Evolutionary conservation across 2,797 vertebrate species (phyloP).

Genomic region (Paramormyrops hopkinsi): DNA sequence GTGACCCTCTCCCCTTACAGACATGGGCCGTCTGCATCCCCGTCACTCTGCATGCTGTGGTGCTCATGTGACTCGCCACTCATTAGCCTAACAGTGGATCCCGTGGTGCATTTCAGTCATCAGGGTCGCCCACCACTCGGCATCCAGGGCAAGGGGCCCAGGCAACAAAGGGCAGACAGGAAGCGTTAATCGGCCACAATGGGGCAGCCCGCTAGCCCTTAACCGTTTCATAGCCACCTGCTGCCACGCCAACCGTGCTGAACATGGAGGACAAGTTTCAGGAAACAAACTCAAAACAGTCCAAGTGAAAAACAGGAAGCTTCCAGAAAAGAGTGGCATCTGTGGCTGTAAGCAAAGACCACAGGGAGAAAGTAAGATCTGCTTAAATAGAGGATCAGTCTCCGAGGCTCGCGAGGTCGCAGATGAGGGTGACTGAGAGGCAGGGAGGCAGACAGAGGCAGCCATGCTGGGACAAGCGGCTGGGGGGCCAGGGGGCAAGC

Average conservation of each 20-base stretch:
- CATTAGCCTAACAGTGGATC: slow-evolving; percentile 47
- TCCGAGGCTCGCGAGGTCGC: slow-evolving; percentile 31
- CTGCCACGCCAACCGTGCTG: slow-evolving; percentile 3
- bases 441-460: slow-evolving; percentile 48
- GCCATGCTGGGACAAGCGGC: slow-evolving; percentile 41
- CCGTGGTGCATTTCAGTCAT: slow-evolving; percentile 34
- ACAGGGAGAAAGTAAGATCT: background rate
- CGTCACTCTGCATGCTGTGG: slow-evolving; percentile 16
- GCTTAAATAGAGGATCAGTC: background rate
- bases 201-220: slow-evolving; percentile 41
- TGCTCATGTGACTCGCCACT: slow-evolving; percentile 38
- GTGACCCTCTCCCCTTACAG: background rate
- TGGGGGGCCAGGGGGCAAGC: slow-evolving; percentile 68
- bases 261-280: background rate
- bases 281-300: background rate
- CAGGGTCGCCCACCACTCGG: slow-evolving; percentile 41
- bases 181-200: slow-evolving; percentile 71
- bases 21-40: background rate
- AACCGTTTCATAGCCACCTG: slow-evolving; percentile 36
- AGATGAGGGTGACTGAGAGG: slow-evolving; percentile 40
- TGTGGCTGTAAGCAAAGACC: background rate
- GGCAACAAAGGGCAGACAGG: slow-evolving; percentile 66
- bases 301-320: background rate
- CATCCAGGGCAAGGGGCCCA: slow-evolving; percentile 60
- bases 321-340: background rate